Percentiles rank a stretch among this genome's conserved stretches.
Evolutionary conservation across 2,797 vertebrate genomes (phyloP).

Genomic region (Benthosema pterotum): DNA sequence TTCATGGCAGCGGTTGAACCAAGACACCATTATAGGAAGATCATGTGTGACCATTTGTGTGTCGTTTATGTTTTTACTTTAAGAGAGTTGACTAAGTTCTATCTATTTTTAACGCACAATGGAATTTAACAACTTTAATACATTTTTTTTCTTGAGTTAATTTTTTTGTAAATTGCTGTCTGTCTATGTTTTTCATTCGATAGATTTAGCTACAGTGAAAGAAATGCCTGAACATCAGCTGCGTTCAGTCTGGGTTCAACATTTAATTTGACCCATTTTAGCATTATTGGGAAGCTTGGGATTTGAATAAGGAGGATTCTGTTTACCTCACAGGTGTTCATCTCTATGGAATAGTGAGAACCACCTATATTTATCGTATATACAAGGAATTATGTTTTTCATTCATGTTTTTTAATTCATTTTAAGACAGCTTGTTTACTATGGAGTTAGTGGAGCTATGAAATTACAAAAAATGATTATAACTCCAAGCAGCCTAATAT

Average conservation of each 20-base stretch:
- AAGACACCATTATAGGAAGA: background rate
- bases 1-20: background rate
- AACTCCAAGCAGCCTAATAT: background rate
- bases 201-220: background rate
- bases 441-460: background rate
- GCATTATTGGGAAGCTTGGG: background rate
- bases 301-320: background rate
- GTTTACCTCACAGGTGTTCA: background rate
- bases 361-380: no score
- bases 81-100: background rate
- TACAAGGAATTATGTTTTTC: no score
- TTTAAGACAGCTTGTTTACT: background rate
- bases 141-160: background rate
- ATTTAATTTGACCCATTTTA: background rate
- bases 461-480: background rate
- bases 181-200: background rate
- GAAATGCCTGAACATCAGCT: background rate
- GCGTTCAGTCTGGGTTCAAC: background rate
- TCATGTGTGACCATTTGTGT: background rate
- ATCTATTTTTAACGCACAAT: background rate
- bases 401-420: no score
- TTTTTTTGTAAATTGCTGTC: constrained; percentile 1
- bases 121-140: constrained; percentile 5
- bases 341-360: background rate
- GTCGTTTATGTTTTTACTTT: constrained; percentile 17